Conservation (phyloP, 2,113 vertebrate species). For the Amia ocellicauda region DNA sequence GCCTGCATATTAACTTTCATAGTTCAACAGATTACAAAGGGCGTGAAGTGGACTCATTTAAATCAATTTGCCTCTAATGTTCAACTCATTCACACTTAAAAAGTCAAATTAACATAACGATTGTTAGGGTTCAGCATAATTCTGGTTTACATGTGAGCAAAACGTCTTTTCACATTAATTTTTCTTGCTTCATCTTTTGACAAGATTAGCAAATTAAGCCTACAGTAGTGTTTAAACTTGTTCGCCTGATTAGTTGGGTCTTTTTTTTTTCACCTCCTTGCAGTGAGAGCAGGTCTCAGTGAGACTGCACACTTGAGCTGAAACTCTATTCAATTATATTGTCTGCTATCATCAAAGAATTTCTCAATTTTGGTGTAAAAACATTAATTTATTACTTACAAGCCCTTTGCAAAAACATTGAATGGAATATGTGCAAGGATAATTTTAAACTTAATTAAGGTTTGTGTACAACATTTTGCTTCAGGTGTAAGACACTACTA, state of each 20-base stretch:
- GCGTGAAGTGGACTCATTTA: slow-evolving; percentile 50
- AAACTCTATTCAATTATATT: slow-evolving; percentile 9
- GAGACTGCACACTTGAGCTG: slow-evolving; percentile 26
- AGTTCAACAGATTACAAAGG: slow-evolving; percentile 49
- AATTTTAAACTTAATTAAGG: slow-evolving; percentile 23
- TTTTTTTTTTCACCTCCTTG: background rate
- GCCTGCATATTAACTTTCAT: slow-evolving; percentile 58
- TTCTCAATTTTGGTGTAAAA: slow-evolving; percentile 28
- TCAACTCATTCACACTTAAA: slow-evolving; percentile 6
- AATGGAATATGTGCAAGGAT: background rate
- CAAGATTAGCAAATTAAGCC: slow-evolving; percentile 22
- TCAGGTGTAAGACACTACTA: slow-evolving; percentile 13
- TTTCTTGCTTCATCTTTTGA: slow-evolving; percentile 14
- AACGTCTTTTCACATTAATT: slow-evolving; percentile 2
- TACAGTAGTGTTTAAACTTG: background rate
- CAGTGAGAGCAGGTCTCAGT: slow-evolving; percentile 16
- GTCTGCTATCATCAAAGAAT: slow-evolving; percentile 27
- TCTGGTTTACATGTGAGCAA: slow-evolving; percentile 17
- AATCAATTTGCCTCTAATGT: slow-evolving; percentile 53
- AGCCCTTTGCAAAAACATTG: background rate
- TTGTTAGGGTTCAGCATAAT: slow-evolving; percentile 14
- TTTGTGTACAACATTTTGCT: slow-evolving; percentile 28
- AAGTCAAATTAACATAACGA: slow-evolving; percentile 32
- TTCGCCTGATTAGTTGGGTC: slow-evolving; percentile 16
- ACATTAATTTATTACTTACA: slow-evolving; percentile 12